Evolutionary conservation across 2,888 invertebrate species (phyloP).

Genomic region (Nemapogon koenigi): DNA sequence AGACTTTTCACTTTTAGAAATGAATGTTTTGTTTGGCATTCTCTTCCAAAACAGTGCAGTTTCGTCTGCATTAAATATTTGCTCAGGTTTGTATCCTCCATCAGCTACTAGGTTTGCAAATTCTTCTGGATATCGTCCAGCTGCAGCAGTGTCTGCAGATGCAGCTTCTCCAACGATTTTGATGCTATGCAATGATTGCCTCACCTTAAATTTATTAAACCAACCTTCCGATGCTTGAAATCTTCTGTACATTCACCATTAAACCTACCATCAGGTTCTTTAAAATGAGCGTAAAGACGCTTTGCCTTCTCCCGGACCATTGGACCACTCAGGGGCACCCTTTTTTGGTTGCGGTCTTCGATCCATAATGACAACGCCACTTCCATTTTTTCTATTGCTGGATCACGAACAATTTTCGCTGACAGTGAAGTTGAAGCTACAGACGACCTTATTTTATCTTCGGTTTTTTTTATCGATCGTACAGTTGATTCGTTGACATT

Average conservation of each 20-base stretch:
- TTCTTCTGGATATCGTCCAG: constrained; percentile 19
- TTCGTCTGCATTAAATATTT: constrained; percentile 21
- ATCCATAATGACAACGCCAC: constrained; percentile 20
- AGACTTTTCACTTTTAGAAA: constrained; percentile 19
- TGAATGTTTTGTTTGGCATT: constrained; percentile 20
- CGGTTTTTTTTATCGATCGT: constrained; percentile 15
- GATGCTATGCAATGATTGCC: constrained; percentile 19
- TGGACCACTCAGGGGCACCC: constrained; percentile 19
- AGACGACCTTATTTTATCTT: constrained; percentile 19
- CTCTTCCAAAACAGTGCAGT: constrained; percentile 20
- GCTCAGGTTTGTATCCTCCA: constrained; percentile 19
- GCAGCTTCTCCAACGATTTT: constrained; percentile 19
- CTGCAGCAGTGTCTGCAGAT: constrained; percentile 20
- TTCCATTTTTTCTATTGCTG: constrained; percentile 19
- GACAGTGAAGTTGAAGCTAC: constrained; percentile 20
- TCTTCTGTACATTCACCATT: constrained; percentile 15
- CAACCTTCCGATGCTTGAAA: constrained; percentile 19
- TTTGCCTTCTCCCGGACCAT: constrained; percentile 19
- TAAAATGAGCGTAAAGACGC: constrained; percentile 20
- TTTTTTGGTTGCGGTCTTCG: constrained; percentile 17
- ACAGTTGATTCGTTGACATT: constrained; percentile 18
- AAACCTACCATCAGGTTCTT: constrained; percentile 15
- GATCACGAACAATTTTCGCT: constrained; percentile 20
- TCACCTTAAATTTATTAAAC: constrained; percentile 20
- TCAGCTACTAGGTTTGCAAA: constrained; percentile 17